Base-by-base conservation (phyloP, 2,797 vertebrate species). In the Artibeus jamaicensis region DNA sequence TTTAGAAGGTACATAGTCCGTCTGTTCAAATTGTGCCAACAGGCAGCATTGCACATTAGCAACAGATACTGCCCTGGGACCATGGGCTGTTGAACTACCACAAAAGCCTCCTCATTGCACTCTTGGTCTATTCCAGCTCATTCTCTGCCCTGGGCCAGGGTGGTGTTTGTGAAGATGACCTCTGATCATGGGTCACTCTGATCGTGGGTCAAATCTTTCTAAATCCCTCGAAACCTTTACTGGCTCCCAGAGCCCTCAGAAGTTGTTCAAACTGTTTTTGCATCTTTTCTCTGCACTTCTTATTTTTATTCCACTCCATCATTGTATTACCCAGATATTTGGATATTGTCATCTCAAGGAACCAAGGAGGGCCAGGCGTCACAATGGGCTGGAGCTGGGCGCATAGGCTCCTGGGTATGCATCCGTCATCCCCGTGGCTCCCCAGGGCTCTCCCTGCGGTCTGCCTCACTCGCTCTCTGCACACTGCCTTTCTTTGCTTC, bases 371-470 rank as follows among this genome's bases (percentile, higher is more conserved):
- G 8, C 26, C 48, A 65, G 71, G 76, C 9, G 39, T 92, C 37
- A 34, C 21, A 12, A 50, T 48, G 42, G 39, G 21, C 48, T 71
- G 32, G 24, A 78, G 18, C 32, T 32, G 4, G 57, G 67, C 46
- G 44, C 48, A 9, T 0, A 39, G 62, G 32, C 34, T 7, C 53
- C 59, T 65, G 3, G 7, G 11, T 22, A 26, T 55, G 37, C n/a
- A 42, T 0, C 24, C n/a, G 29, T 53, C 16, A 32, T 39, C 18
- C 34, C 22, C 0, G 0, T 15, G 44, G 39, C 39, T 42, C 39
- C 39, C 39, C 39, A 42, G 42, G 39, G 6, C 65, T 76, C 5
- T 82, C 42, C 24, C 73, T 34, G 19, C n/a, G 10, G 0, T 15
- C 44, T 39, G 21, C 26, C 29, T 73, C n/a, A 15, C 46, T 44